Base-by-base conservation (phyloP, 1,140 invertebrate genomes). In the Eriocheir sinensis region DNA sequence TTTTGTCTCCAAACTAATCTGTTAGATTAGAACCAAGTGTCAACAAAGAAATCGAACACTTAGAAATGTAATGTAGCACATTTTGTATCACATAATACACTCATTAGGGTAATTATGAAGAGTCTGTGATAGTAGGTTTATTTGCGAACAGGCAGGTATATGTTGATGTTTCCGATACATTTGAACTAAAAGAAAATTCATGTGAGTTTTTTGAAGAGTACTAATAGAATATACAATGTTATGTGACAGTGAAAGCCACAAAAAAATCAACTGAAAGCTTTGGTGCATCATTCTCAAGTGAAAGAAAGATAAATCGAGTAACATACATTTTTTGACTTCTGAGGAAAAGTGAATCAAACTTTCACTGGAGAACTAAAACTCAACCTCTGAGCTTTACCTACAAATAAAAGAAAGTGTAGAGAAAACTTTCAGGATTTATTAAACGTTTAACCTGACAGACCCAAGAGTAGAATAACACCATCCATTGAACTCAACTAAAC, bases 111-210 rank as follows among this genome's bases (percentile, higher is more conserved):
- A 72, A 72, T 72, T 21, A 72, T 4, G 21, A 72, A 72, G 21
- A 72, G 21, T n/a, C 2, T 72, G 60, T n/a, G 60, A n/a, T n/a
- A 72, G 17, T n/a, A 72, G 12, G 60, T 72, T 72, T 72, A 72
- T 72, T 72, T 72, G 60, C 60, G 60, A 72, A 72, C 60, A 72
- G 60, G 60, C 60, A n/a, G 60, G 60, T 72, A 72, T 72, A 72
- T 21, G n/a, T n/a, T 72, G 60, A 72, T 72, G 60, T 72, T 72
- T n/a, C 60, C 60, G 60, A 12, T 72, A n/a, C 60, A 72, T 21
- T 21, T 72, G 60, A 72, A 72, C 60, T 72, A 27, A 72, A n/a
- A 27, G 4, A 48, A 48, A 48, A 48, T 8, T 8, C 44, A 48
- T 48, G 44, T n/a, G n/a, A n/a, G n/a, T 48, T 15, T 48, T 48